Evolutionary conservation across 2,888 invertebrate species (phyloP), one percentile per base, ranked within the genome.

Genomic region (Polymixis lichenea): DNA sequence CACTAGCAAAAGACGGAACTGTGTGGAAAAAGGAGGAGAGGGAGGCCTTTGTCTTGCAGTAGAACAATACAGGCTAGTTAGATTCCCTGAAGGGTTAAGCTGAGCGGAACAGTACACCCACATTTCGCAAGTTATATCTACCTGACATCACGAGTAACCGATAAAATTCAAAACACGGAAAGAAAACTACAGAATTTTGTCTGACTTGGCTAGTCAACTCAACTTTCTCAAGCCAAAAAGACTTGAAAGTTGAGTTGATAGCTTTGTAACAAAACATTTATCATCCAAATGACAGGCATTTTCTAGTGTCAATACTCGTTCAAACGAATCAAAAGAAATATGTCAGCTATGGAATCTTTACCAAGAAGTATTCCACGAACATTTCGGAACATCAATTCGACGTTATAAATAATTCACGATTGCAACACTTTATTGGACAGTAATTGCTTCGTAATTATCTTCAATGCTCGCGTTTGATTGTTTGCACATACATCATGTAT

Each of bases 391-490:
- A 66, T 15, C 73, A 53, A 70, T 72, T 74, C 56, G 73, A 56
- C 17, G 72, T 55, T 32, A 77, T 79, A 70, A 84, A 82, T 86
- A 75, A 85, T 75, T 65, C 66, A 80, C 61, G 66, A 64, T 72
- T 68, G 67, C 64, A 75, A 77, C 77, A 68, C 61, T 72, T 74
- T 74, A 72, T 74, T 76, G 32, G 75, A 75, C 65, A 72, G 46
- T 80, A 79, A 83, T 86, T 81, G 75, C 56, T 66, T 56, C 49
- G 72, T 64, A 86, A 92, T 69, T 70, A 72, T 77, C 83, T 84
- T 76, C 64, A 70, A 51, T 65, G 74, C 68, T 69, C 55, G 66
- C 75, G 66, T 73, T 79, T 72, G 49, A 64, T 77, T 80, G 64
- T 65, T 83, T 76, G 77, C 62, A 67, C 72, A 71, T 85, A 43